Evolutionary conservation across 2,888 invertebrate genomes (phyloP), one percentile per base, ranked within the genome.

Genomic region (Crepidodera aurea): DNA sequence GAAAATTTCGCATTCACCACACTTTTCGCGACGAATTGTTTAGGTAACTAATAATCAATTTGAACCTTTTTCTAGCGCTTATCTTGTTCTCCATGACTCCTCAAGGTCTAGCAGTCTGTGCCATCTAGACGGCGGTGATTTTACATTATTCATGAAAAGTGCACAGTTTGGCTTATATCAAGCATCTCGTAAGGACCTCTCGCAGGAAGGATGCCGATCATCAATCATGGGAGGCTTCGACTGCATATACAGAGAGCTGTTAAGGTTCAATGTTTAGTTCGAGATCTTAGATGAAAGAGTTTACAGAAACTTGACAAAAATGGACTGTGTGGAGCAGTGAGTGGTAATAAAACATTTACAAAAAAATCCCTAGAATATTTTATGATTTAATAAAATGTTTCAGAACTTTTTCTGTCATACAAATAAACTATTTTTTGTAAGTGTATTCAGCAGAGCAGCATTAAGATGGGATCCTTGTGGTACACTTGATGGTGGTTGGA

Each of bases 141-240:
- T 72, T 81, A 80, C 81, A 81, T 81, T 80, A 81, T 81, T 81
- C 81, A 81, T 81, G 79, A 80, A 79, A 78, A 78, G 72, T 75
- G 75, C 78, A 76, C 77, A 77, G 77, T 76, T 78, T 77, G 78
- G 48, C 34, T 32, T 27, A 13, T 48, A 48, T 48, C 48, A 48
- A 48, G 42, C 19, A 56, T 27, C 77, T 77, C 77, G 73, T 76
- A 77, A 77, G 74, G 73, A 75, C 70, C 62, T 55, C 50, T 55
- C 50, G 61, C 68, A 68, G 68, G 69, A 69, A 71, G 67, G 61
- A 67, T 61, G 50, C 44, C 32, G 60, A 62, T 69, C 71, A 71
- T 71, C 71, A 71, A 71, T 73, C 71, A 73, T 69, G 42, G 25
- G 4, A 19, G 32, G 22, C 22, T 32, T 29, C 44, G 44, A 37